Evolutionary conservation across 1,140 invertebrate genomes (phyloP).

Genomic region (Bicyclus anynana): DNA sequence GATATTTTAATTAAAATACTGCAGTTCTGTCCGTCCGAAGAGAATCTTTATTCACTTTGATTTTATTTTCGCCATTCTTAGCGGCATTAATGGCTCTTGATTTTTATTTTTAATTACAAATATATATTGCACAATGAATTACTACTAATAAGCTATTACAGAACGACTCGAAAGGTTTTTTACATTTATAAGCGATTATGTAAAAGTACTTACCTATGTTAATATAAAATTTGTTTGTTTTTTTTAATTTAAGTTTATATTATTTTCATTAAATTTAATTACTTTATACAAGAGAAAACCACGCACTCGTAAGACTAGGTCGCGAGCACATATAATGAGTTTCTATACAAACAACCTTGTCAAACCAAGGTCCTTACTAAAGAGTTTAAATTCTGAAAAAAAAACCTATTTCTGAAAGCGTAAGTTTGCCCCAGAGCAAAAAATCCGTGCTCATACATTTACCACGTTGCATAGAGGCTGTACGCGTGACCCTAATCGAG

Average conservation of each 20-base stretch:
- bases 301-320: not conserved
- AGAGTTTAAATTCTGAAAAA: not conserved
- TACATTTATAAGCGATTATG: too few species aligned
- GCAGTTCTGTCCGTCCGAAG: too few species aligned
- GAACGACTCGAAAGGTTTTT: too few species aligned
- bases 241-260: too few species aligned
- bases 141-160: too few species aligned
- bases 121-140: too few species aligned
- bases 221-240: too few species aligned
- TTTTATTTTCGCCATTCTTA: too few species aligned
- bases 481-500: constrained; percentile 25
- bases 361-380: constrained; percentile 4
- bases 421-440: not conserved
- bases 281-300: not conserved
- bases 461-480: constrained; percentile 14
- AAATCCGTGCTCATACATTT: constrained; percentile 12
- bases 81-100: too few species aligned
- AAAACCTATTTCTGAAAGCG: constrained; percentile 5
- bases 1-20: not conserved
- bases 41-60: too few species aligned
- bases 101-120: too few species aligned
- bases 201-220: too few species aligned
- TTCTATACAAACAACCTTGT: not conserved
- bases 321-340: not conserved
- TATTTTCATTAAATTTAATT: not conserved